Evolutionary conservation across 2,797 vertebrate species (phyloP), one percentile per base, ranked within the genome.

Genomic region (Chaetophractus vellerosus): DNA sequence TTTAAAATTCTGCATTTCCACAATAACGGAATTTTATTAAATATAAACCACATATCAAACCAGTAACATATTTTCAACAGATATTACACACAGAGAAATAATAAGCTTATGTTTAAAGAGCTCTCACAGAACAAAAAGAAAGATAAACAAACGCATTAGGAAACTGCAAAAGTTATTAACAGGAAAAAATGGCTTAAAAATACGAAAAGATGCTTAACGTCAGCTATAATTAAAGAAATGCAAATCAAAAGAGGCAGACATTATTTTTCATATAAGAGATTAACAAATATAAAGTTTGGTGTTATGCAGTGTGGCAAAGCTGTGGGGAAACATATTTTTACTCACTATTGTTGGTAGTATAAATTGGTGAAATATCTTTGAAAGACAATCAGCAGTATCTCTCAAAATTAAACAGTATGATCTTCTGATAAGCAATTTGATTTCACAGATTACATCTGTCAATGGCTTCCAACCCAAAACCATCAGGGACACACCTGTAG

Each of bases 101-200:
- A 52, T 57, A 52, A 66, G 26, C 63, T 76, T 92, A 33, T 88
- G 4, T 90, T 87, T 72, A 48, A 55, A 81, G 63, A 80, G 12
- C 5, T 72, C 33, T 72, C 63, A 75, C 28, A 92, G 90, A 59
- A 80, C 16, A 48, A 79, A 93, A 72, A 28, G 4, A 88, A 81
- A 86, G 15, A 83, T 79, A 76, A 86, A 69, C 36, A 76, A 89
- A 74, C 36, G 41, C 36, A 85, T 8, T 81, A 59, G 59, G n/a
- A 83, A 92, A 36, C 26, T 50, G 21, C 3, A 18, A 59, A 80
- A 41, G 16, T 90, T 86, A 78, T n/a, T 48, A 87, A 87, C 1
- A 64, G 19, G 1, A 82, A 92, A 57, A 92, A 82, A 45, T 89
- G 50, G 4, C 41, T 89, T 89, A 45, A 63, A 85, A 83, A 75